phyloP scores from a whole-genome alignment of 2,888 invertebrate genomes.

The Lasioglossum malachurum region DNA sequence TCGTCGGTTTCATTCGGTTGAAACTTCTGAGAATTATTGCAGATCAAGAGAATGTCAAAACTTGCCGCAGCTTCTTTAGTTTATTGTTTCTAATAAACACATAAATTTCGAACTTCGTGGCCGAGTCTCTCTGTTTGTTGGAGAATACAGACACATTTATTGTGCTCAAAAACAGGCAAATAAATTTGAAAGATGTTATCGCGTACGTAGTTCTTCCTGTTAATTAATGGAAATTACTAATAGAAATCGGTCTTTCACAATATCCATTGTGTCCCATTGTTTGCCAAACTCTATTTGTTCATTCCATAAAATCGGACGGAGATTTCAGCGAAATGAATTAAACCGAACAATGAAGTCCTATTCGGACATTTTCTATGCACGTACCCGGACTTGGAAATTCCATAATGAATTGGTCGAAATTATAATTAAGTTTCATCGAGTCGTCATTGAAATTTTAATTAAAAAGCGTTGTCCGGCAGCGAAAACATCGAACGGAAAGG shows the following conservation, averaged over 20 bases:
- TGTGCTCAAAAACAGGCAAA: neutral
- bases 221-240: neutral
- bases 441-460: neutral
- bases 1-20: neutral
- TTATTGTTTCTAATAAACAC: neutral
- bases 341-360: slow-evolving; percentile 1
- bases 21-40: neutral
- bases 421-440: neutral
- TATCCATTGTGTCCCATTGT: neutral
- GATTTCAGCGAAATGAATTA: neutral
- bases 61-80: neutral
- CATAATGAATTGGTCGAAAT: neutral
- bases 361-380: neutral
- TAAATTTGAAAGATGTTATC: neutral
- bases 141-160: neutral
- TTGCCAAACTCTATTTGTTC: neutral
- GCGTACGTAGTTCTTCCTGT: neutral
- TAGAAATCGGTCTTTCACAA: neutral
- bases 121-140: neutral
- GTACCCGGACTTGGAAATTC: neutral
- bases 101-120: neutral
- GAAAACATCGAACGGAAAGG: neutral
- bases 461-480: neutral
- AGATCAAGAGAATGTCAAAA: neutral
- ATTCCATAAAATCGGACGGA: neutral